Evolutionary conservation across 2,888 invertebrate genomes (phyloP), one percentile per base, ranked within the genome.

Genomic region (Callyntrura guangdongensis): DNA sequence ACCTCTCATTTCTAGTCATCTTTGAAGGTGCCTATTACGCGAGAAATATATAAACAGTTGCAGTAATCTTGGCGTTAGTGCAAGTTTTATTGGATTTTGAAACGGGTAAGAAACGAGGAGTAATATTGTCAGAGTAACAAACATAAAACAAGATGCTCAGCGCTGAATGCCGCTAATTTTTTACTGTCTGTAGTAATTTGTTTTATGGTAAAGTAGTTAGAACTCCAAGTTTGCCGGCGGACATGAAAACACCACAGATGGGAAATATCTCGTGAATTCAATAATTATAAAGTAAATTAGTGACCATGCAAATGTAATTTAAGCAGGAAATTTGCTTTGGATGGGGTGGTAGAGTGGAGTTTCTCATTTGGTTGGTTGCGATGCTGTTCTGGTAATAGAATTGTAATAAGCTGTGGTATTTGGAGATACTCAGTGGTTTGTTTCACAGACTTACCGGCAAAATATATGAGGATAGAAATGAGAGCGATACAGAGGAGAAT

Each of bases 391-490:
- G 20, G 67, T 25, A 20, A 22, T 27, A 22, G 0, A 67, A 12
- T 72, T 45, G 4, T 20, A 45, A 47, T 20, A 36, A 36, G 36
- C 36, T 6, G 72, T 20, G 45, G 45, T n/a, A 72, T n/a, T 72
- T 56, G 56, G 17, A n/a, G n/a, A n/a, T 56, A 22, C 17, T 64
- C 2, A 20, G 20, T 53, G 56, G 74, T 47, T 8, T 53, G 79
- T 14, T 27, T 36, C 1, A 53, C 61, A 22, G 1, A 86, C 97
- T 97, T 96, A 98, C 98, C 98, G 96, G 98, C 98, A 96, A 99
- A 98, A 96, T 98, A 99, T 94, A 98, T 98, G 95, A 98, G 96
- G 97, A 98, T 98, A 94, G 98, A 98, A 94, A 98, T 97, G 95
- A 99, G 96, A 94, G 97, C 97, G 95, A 98, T 97, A 95, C 97